A percentile compares a stretch with the other conserved stretches of the same genome.
These are phyloP conservation scores for Periparus ater DNA, from an alignment of 2,797 vertebrate species.

Conservation along the genomic window DNA sequence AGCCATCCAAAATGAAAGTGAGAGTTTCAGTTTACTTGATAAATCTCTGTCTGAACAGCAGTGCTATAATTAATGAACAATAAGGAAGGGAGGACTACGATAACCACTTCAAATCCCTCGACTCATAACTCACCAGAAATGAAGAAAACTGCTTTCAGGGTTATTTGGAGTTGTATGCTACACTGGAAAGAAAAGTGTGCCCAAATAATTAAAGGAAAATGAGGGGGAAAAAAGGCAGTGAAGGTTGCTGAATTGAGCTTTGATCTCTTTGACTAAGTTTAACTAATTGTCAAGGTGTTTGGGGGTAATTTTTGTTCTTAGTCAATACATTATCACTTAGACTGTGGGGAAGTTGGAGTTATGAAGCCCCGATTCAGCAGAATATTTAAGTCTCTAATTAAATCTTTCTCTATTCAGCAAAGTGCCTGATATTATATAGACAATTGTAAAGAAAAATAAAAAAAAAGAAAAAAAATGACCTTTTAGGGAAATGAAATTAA, in stretches of 20 bases:
- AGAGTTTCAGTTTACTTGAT: background rate
- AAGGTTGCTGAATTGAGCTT: background rate
- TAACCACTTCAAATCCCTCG: background rate
- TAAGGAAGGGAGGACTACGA: background rate
- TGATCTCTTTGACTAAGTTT: background rate
- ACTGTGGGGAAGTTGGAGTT: background rate
- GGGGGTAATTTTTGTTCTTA: background rate
- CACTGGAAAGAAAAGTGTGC: background rate
- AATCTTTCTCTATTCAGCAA: background rate
- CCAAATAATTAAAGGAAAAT: background rate
- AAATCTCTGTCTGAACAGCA: background rate
- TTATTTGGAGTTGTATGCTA: background rate
- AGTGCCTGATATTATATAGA: background rate
- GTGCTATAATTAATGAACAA: conserved; percentile 26
- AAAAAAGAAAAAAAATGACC: background rate
- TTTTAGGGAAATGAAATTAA: background rate
- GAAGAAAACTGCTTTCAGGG: background rate
- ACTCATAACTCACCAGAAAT: background rate
- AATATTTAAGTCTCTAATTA: conserved; percentile 16
- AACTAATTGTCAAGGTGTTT: background rate
- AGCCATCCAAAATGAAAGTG: background rate
- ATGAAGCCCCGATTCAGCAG: background rate
- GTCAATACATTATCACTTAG: background rate
- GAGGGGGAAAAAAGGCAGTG: background rate
- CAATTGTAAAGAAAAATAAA: background rate